Evolutionary conservation across 1,140 invertebrate species (phyloP), one percentile per base, ranked within the genome.

Genomic region (Drosophila saltans): DNA sequence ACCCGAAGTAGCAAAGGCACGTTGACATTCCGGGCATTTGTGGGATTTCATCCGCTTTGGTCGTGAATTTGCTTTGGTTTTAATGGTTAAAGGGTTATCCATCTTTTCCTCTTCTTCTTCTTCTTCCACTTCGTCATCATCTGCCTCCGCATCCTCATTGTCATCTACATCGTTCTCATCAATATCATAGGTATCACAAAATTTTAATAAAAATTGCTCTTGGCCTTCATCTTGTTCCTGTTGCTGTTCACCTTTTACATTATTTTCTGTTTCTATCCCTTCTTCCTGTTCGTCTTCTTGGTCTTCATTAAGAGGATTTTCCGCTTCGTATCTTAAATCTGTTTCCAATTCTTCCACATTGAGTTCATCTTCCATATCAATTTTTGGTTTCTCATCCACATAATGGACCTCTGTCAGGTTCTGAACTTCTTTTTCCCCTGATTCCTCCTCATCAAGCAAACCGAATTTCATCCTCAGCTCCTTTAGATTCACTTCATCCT

Each of bases 331-430:
- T 21, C 70, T 59, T 9, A 64, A 57, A 33, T 64, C 72, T 7
- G 83, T 10, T 48, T 88, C 33, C 9, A 39, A 24, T 40, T 24
- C 57, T 10, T 21, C 33, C 10, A 9, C 57, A 59, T 58, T 21
- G 1, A 24, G n/a, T 58, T 30, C 33, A 9, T 36, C 33, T 26
- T 79, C 62, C 10, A 66, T 64, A 26, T 64, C 71, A n/a, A 88
- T 9, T 40, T 88, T 89, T 0, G 80, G 77, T 28, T 88, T 83
- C 66, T 83, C 77, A 6, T 88, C 83, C 24, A 88, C 76, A 67
- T 83, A 83, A 26, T 83, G 83, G 7, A 89, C 84, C 16, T 89
- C 83, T 1, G 81, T 75, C 1, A 75, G 43, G 41, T 78, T 75
- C 36, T 70, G 67, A 3, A 67, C 66, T 41, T 75, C 43, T 16